These are phyloP conservation scores for Phoxinus dragarum DNA, from an alignment of 2,797 vertebrate species.

Conservation along the genomic window DNA sequence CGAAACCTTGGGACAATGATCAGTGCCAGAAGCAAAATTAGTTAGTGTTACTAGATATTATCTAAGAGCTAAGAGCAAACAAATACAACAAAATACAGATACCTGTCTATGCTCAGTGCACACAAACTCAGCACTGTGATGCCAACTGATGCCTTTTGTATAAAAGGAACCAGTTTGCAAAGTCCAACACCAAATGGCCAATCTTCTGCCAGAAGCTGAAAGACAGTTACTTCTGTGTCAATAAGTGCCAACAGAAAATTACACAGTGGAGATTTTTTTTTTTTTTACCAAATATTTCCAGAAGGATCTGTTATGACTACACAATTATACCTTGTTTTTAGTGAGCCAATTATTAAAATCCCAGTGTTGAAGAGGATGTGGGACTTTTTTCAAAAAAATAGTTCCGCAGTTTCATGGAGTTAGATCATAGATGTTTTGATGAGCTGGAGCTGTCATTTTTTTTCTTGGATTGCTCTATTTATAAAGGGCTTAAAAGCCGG, in stretches of 20 bases:
- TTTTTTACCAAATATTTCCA: background rate
- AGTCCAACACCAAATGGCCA: constrained; percentile 94
- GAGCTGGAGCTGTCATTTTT: background rate
- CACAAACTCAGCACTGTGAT: constrained; percentile 97
- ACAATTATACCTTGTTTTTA: background rate
- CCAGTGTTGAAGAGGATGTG: background rate
- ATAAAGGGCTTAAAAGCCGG: background rate
- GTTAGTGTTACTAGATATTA: background rate
- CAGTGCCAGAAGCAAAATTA: background rate
- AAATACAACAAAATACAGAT: constrained; percentile 27
- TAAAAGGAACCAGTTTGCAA: constrained; percentile 93
- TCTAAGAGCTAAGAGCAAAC: background rate
- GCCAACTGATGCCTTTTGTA: constrained; percentile 96
- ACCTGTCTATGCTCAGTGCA: constrained; percentile 97
- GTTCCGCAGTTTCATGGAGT: background rate
- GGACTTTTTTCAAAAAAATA: background rate
- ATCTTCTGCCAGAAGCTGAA: constrained; percentile 89
- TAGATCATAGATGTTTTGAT: background rate
- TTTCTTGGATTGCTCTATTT: background rate
- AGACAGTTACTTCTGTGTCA: constrained; percentile 42
- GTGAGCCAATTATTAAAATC: background rate
- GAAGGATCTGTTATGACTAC: background rate
- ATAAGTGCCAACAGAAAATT: background rate
- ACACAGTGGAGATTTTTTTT: background rate
- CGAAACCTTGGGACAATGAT: constrained; percentile 82